phyloP scores from a whole-genome alignment of 2,888 invertebrate genomes.

The Cerceris ruficornis region DNA sequence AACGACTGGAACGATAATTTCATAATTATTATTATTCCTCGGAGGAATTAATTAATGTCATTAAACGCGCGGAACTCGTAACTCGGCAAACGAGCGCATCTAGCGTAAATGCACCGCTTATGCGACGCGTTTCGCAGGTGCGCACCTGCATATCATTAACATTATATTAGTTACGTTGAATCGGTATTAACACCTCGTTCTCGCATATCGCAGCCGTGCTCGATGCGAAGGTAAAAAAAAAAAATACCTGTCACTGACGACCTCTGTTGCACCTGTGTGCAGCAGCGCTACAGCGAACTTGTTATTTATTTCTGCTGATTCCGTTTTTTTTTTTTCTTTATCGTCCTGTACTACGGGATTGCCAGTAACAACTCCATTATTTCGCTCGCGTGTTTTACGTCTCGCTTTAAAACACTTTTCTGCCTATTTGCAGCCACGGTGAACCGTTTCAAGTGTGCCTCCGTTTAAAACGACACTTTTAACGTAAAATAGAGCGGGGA shows the following conservation, averaged over 20 bases:
- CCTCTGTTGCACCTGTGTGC: not conserved
- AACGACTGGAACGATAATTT: not conserved
- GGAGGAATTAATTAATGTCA: constrained; percentile 38
- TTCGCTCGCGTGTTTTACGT: not conserved
- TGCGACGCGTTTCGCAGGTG: constrained; percentile 34
- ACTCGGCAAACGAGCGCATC: constrained; percentile 6
- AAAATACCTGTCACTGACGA: not conserved
- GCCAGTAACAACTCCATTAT: not conserved
- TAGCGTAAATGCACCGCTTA: constrained; percentile 9
- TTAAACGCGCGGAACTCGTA: constrained; percentile 18
- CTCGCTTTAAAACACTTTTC: not conserved
- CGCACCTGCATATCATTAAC: constrained; percentile 40
- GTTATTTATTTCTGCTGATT: not conserved
- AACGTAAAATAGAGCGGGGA: no score
- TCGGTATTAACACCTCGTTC: constrained; percentile 34
- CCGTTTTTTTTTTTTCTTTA: not conserved
- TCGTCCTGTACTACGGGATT: not conserved
- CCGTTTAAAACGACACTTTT: no score
- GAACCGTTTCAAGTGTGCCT: not conserved
- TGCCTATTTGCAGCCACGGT: not conserved
- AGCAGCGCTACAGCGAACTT: not conserved
- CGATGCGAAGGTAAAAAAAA: constrained; percentile 2
- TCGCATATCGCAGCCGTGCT: constrained; percentile 9
- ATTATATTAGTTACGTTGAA: constrained; percentile 24
- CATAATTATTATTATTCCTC: constrained; percentile 19